Base-by-base conservation (phyloP, 2,888 invertebrate genomes). In the Mimas tiliae region DNA sequence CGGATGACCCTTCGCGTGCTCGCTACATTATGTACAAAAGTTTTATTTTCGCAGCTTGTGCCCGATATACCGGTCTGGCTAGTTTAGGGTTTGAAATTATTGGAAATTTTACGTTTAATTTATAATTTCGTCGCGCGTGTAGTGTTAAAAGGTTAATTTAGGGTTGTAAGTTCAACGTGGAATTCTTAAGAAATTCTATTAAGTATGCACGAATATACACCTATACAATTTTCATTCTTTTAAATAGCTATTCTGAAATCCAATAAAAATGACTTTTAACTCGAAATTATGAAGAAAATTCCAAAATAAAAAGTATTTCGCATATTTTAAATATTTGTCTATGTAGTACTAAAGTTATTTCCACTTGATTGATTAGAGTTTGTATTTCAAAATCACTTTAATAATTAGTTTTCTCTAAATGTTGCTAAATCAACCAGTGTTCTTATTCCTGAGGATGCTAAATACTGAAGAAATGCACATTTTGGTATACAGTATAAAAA, bases 31-130 rank as follows among this genome's bases (percentile, higher is more conserved):
- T 92, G 78, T 92, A 91, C 83, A 78, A 84, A 84, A 80, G 74
- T 69, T 85, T 85, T 92, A 91, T 93, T 93, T 89, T 91, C 83
- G 83, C 93, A 93, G 92, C 90, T 92, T 91, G 86, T 83, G 72
- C 73, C 74, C 67, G 66, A 14, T 9, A 77, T 72, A 91, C 93
- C 87, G 88, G 93, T 91, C 87, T 69, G 51, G 14, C 42, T 33
- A 45, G 65, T 64, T 68, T 66, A 74, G 81, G 86, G 86, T 81
- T 80, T 72, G 67, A 64, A 72, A 71, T 85, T 87, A 90, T 91
- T 85, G 87, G 81, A 88, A 90, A 90, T 91, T 93, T 93, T 88
- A 91, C 92, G 90, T 86, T 86, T 91, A 89, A 93, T 93, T 93
- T 92, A 87, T 86, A 82, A 90, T 87, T 88, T 85, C 78, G 78